Evolutionary conservation across 2,888 invertebrate genomes (phyloP), one percentile per base, ranked within the genome.

Genomic region (Bellardia pandia): DNA sequence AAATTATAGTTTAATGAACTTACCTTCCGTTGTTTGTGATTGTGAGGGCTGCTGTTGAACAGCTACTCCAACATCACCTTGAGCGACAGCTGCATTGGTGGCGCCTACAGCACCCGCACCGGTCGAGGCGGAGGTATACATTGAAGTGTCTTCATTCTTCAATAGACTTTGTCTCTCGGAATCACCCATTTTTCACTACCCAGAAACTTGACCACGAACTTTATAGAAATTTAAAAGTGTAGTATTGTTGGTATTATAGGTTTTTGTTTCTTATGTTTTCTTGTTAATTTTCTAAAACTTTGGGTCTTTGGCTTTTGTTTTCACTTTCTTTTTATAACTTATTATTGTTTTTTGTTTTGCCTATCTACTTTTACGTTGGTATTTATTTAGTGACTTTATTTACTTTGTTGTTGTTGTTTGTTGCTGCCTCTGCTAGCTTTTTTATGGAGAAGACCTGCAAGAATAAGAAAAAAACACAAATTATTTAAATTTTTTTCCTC

Each of bases 91-190:
- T 11, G 53, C 53, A 48, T 60, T 75, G 42, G 30, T 33, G 2
- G 30, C n/a, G 40, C 37, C 37, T 11, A 42, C 72, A 60, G 23
- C 78, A 8, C 68, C 68, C 1, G 66, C 87, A 1, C 62, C 58
- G 1, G 77, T 88, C 53, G 88, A 87, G 66, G 85, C 89, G 37
- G 91, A 89, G n/a, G 90, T 90, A 84, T 93, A 92, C 90, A 91
- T 90, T 66, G 89, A 90, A 60, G 90, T 89, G 30, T 93, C 92
- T 74, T 91, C 90, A 86, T 90, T 91, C 82, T 91, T 90, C 86
- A 93, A 90, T 82, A 93, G 90, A 78, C 93, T 91, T 89, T 93
- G 93, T 89, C 92, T 92, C 88, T 93, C 93, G 56, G 91, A 91
- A 91, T 93, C 93, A 86, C 91, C 91, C 93, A 93, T 93, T 85